Evolutionary conservation across 2,888 invertebrate species (phyloP).

Genomic region (Acanthosepion lycidas): DNA sequence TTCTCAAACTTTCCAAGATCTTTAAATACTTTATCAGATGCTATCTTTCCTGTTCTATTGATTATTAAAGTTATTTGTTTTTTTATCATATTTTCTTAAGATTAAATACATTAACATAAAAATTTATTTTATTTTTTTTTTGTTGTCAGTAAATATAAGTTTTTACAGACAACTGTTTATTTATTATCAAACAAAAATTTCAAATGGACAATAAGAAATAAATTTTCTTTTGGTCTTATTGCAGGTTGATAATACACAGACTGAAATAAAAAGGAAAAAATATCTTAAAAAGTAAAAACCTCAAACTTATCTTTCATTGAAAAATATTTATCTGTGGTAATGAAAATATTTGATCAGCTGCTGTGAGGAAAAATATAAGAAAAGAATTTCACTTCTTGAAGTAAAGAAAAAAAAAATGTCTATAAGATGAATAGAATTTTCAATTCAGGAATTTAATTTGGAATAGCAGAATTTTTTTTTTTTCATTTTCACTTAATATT

Average conservation of each 20-base stretch:
- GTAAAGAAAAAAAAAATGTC: background rate
- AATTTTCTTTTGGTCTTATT: background rate
- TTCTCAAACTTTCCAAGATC: too few species aligned
- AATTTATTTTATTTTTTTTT: background rate
- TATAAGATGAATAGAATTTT: background rate
- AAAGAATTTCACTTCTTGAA: background rate
- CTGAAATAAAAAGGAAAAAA: background rate
- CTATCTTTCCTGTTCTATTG: too few species aligned
- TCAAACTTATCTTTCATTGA: background rate
- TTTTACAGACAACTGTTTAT: background rate
- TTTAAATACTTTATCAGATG: too few species aligned
- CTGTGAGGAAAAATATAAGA: background rate
- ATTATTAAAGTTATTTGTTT: too few species aligned
- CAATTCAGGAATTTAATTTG: background rate
- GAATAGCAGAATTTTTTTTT: background rate
- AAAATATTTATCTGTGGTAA: background rate
- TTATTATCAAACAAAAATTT: background rate
- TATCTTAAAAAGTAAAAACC: background rate
- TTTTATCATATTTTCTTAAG: too few species aligned
- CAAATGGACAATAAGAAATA: background rate
- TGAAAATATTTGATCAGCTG: slow-evolving; percentile 33
- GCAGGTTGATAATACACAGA: background rate
- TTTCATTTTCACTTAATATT: background rate
- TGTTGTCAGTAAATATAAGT: background rate
- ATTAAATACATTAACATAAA: too few species aligned